Evolutionary conservation across 2,113 vertebrate species (phyloP), one percentile per base, ranked within the genome.

Genomic region (Hiodon tergisus): DNA sequence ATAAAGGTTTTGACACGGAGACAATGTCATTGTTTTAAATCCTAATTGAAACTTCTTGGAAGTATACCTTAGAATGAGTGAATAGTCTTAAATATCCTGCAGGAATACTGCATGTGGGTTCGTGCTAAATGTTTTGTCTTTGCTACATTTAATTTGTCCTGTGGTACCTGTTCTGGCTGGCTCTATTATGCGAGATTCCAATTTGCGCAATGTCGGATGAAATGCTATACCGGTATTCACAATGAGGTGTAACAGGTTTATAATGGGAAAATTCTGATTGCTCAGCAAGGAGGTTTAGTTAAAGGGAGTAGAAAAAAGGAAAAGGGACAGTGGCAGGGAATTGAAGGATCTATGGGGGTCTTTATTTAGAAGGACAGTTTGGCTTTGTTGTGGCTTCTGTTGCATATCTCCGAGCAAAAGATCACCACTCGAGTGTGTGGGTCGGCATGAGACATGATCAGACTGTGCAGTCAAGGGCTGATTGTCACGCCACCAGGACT

Each of bases 361-460:
- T 54, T 54, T 8, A 69, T 53, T 69, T 16, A 17, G 63, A n/a
- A 1, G 67, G 74, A 73, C 79, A 2, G 66, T 84, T 83, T 76
- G 74, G 85, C 79, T 80, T 81, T 82, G 60, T 81, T 82, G 77
- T 62, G 46, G 77, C 76, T 79, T 80, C 78, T 77, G 83, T 79
- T 79, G 83, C 83, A 82, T 69, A 2, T 55, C 78, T 85, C 81
- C 76, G 65, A 46, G 74, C 78, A 72, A 83, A 84, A 80, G 78
- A 79, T 63, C 81, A 48, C 81, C 68, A 75, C 79, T 80, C 80
- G 13, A 69, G 73, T 59, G 70, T 60, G 67, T n/a, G 76, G 77
- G 82, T 77, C 77, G 83, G 83, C 82, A 76, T 87, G 86, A 88
- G 87, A 88, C 79, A 68, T 76, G 83, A 83, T 86, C 82, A 81